These are phyloP conservation scores for Rana temporaria DNA, from an alignment of 2,113 vertebrate species.

Conservation along the genomic window DNA sequence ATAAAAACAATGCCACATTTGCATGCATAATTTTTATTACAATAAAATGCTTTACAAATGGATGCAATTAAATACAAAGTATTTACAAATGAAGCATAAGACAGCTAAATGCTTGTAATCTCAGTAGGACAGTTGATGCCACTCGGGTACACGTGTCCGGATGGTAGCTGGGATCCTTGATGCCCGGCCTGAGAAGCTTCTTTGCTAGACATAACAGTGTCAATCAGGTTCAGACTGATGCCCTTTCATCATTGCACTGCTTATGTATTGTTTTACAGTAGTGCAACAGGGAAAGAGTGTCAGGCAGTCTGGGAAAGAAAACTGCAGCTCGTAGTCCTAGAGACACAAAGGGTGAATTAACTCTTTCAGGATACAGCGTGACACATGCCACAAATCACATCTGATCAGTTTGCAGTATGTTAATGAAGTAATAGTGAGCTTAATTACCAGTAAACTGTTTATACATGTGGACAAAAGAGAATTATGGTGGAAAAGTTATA, in stretches of 20 bases:
- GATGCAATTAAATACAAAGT: too few relatives aligned
- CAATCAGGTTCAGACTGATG: conserved; percentile 75
- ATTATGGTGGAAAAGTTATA: background rate
- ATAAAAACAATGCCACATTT: too few relatives aligned
- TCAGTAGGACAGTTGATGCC: too few relatives aligned
- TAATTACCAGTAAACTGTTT: too few relatives aligned
- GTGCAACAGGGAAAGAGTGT: conserved; percentile 95
- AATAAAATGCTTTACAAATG: too few relatives aligned
- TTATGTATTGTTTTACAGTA: conserved; percentile 85
- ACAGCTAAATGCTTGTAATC: too few relatives aligned
- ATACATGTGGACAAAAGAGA: background rate
- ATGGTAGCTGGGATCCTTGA: background rate
- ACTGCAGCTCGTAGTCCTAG: background rate
- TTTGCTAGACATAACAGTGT: background rate
- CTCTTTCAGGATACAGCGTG: background rate
- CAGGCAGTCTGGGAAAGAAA: conserved; percentile 70
- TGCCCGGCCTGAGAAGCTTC: background rate
- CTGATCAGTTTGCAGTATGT: too few relatives aligned
- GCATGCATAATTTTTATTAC: too few relatives aligned
- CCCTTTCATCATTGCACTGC: conserved; percentile 98
- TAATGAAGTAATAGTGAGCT: too few relatives aligned
- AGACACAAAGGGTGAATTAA: background rate
- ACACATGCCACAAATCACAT: too few relatives aligned
- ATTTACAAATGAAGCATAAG: too few relatives aligned
- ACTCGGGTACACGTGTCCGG: too few relatives aligned